Percentiles rank a stretch among this genome's conserved stretches.
These are phyloP conservation scores for Larimichthys polyactis DNA, from an alignment of 2,113 vertebrate genomes.

Conservation along the genomic window DNA sequence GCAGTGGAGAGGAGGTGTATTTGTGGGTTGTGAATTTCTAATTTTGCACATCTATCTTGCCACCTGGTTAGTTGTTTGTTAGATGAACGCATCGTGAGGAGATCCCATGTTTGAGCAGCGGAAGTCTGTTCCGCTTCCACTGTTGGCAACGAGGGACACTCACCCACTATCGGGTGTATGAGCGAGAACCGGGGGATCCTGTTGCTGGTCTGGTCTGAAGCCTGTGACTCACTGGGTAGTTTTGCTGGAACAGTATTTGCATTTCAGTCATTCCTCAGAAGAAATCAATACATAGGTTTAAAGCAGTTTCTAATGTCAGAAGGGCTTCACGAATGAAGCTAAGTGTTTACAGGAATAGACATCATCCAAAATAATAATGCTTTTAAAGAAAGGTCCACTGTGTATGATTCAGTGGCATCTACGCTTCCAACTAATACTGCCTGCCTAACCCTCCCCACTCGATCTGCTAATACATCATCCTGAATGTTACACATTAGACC, in stretches of 20 bases:
- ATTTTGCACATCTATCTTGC: conserved; percentile 24
- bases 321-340: background rate
- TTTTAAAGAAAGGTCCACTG: too few relatives aligned
- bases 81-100: conserved; percentile 32
- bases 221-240: conserved; percentile 43
- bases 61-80: conserved; percentile 12
- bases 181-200: conserved; percentile 36
- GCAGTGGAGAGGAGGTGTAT: conserved; percentile 46
- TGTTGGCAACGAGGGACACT: conserved; percentile 16
- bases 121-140: conserved; percentile 36
- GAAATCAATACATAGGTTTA: conserved; percentile 47
- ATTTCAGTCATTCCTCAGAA: conserved; percentile 49
- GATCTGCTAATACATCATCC: too few relatives aligned
- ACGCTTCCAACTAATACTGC: too few relatives aligned
- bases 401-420: too few relatives aligned
- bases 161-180: conserved; percentile 15
- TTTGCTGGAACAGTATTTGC: conserved; percentile 50
- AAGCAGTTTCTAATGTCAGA: conserved; percentile 6
- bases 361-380: too few relatives aligned
- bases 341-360: background rate
- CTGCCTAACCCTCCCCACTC: too few relatives aligned
- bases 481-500: background rate
- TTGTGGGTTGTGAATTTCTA: conserved; percentile 46
- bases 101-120: conserved; percentile 48
- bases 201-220: conserved; percentile 43